phyloP scores from a whole-genome alignment of 2,888 invertebrate species.

The Drosophila tanythrix region DNA sequence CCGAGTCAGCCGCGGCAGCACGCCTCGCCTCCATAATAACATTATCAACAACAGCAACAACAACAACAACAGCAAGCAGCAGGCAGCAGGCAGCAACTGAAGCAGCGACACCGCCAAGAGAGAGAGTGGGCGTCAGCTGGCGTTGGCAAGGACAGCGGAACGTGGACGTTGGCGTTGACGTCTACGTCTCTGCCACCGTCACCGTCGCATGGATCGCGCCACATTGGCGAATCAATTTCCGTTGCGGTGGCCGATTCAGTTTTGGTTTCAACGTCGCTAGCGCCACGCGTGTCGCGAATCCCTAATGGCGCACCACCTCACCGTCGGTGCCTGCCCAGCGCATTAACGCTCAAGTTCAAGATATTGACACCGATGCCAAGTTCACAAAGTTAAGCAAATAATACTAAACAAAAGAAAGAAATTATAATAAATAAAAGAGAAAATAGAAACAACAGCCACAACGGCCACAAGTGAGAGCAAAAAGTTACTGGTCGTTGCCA shows the following conservation, averaged over 20 bases:
- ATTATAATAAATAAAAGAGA: conserved; percentile 1
- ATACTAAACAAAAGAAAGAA: conserved; percentile 16
- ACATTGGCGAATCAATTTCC: conserved; percentile 79
- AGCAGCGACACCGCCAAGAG: conserved; percentile 39
- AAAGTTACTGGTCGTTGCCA: conserved; percentile 9
- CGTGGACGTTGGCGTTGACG: conserved; percentile 37
- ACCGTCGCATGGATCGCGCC: conserved; percentile 44
- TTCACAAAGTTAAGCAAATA: conserved; percentile 11
- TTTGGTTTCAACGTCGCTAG: conserved; percentile 76
- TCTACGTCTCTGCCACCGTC: conserved; percentile 19
- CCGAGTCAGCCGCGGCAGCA: conserved; percentile 38
- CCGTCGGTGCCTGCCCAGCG: conserved; percentile 36
- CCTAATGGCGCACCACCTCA: conserved; percentile 65
- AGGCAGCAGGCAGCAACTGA: conserved; percentile 23
- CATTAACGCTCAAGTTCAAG: conserved; percentile 55
- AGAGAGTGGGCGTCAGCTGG: conserved; percentile 65
- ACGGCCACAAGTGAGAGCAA: conserved; percentile 27
- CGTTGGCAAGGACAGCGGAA: conserved; percentile 71
- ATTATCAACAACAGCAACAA: conserved; percentile 55
- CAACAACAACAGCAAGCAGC: conserved; percentile 22
- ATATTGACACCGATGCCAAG: conserved; percentile 19
- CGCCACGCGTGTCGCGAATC: conserved; percentile 78
- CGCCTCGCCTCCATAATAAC: conserved; percentile 47
- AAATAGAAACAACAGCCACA: conserved; percentile 5
- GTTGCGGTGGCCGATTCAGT: conserved; percentile 77